phyloP scores from a whole-genome alignment of 2,113 vertebrate species.

The Sceloporus tristichus region DNA sequence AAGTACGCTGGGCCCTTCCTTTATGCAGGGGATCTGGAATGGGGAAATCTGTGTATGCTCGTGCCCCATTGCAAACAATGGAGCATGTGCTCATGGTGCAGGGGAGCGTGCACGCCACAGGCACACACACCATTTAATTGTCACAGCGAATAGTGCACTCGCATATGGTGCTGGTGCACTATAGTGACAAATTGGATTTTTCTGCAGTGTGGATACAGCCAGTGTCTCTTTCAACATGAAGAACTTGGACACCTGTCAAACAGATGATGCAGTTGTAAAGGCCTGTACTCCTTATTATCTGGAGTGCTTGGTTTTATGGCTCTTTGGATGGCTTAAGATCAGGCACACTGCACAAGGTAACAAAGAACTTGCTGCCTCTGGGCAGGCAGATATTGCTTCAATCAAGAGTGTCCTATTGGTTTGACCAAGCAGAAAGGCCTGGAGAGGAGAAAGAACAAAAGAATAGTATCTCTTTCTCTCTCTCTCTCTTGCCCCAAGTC shows the following conservation, averaged over 20 bases:
- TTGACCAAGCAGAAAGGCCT: constrained; percentile 43
- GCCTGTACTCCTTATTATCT: constrained; percentile 1
- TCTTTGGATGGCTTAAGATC: neutral
- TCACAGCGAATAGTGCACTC: too few relatives aligned
- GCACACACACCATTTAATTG: too few relatives aligned
- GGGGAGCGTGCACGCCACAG: too few relatives aligned
- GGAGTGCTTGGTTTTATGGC: neutral
- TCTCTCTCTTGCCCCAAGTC: neutral
- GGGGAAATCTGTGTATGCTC: too few relatives aligned
- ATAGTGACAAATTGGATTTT: too few relatives aligned
- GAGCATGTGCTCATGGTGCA: too few relatives aligned
- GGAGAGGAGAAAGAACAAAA: constrained; percentile 10
- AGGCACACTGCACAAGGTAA: constrained; percentile 3
- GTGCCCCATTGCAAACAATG: too few relatives aligned
- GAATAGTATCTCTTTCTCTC: neutral
- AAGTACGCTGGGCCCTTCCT: too few relatives aligned
- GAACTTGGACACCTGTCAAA: neutral
- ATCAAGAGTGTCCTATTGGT: neutral
- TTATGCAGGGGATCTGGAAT: too few relatives aligned
- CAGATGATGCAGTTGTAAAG: neutral
- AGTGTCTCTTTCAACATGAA: neutral
- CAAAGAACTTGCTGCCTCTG: constrained; percentile 10
- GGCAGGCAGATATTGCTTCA: constrained; percentile 11
- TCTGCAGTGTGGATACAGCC: too few relatives aligned
- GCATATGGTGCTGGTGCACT: too few relatives aligned